Evolutionary conservation across 2,797 vertebrate genomes (phyloP).

Genomic region (Dermochelys coriacea): DNA sequence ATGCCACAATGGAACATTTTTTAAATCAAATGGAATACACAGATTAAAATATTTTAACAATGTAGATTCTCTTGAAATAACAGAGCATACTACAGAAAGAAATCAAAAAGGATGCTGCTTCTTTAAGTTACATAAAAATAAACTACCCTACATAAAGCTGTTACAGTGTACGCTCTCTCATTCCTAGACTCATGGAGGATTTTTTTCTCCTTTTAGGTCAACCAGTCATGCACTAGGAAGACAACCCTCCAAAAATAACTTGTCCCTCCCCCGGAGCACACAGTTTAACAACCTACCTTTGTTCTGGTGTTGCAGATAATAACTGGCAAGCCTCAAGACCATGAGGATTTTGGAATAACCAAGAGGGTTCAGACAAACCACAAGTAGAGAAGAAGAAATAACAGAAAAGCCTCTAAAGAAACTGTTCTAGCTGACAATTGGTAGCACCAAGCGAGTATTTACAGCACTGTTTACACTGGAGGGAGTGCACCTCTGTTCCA

Average conservation of each 20-base stretch:
- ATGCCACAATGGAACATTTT: background rate
- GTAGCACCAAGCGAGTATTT: constrained; percentile 64
- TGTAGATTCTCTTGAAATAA: constrained; percentile 46
- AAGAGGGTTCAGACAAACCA: constrained; percentile 79
- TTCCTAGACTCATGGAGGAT: constrained; percentile 62
- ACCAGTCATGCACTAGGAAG: constrained; percentile 80
- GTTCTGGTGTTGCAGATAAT: constrained; percentile 90
- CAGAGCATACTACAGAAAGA: constrained; percentile 3
- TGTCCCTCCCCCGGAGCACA: constrained; percentile 81
- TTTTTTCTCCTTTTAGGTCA: constrained; percentile 75
- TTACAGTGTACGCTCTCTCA: constrained; percentile 63
- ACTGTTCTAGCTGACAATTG: constrained; percentile 70
- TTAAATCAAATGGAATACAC: constrained; percentile 36
- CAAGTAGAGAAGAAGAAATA: constrained; percentile 79
- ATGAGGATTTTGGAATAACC: constrained; percentile 89
- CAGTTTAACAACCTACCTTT: constrained; percentile 88
- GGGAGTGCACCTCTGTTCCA: constrained; percentile 73
- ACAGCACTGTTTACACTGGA: constrained; percentile 77
- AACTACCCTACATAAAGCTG: constrained; percentile 69
- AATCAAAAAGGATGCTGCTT: constrained; percentile 34
- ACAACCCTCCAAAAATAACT: constrained; percentile 83
- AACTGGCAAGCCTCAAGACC: constrained; percentile 90
- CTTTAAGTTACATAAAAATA: constrained; percentile 79
- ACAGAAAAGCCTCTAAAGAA: constrained; percentile 63
- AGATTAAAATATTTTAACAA: constrained; percentile 50